phyloP scores from a whole-genome alignment of 2,113 vertebrate genomes.

The Pelecanus crispus region DNA sequence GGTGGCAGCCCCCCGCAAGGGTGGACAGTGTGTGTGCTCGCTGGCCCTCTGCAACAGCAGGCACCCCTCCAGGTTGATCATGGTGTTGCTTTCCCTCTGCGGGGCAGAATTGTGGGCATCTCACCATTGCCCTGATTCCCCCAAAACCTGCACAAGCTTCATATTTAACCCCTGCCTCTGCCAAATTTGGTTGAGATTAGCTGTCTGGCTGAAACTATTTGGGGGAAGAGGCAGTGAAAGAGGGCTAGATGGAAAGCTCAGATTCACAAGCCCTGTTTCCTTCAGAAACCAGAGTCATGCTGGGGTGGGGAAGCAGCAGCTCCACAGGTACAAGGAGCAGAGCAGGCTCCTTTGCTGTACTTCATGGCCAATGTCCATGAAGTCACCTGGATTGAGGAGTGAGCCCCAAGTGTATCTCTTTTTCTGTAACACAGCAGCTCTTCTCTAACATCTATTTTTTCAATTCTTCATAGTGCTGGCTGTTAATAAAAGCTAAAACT shows the following conservation, averaged over 20 bases:
- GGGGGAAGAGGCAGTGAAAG: background rate
- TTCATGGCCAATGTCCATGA: background rate
- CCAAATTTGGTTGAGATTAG: background rate
- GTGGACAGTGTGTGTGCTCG: background rate
- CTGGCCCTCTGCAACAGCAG: background rate
- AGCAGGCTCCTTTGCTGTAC: background rate
- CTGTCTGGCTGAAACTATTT: background rate
- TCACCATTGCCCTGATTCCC: background rate
- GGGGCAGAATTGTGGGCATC: background rate
- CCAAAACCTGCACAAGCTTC: background rate
- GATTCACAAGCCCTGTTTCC: background rate
- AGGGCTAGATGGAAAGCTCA: background rate
- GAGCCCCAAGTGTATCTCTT: rapidly evolving
- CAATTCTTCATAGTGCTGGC: background rate
- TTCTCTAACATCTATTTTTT: background rate
- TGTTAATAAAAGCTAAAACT: background rate
- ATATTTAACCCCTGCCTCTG: background rate
- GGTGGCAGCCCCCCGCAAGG: background rate
- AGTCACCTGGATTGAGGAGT: background rate
- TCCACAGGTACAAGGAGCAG: background rate
- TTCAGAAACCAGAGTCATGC: rapidly evolving
- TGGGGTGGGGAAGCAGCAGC: background rate
- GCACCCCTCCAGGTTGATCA: background rate
- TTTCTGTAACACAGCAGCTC: background rate
- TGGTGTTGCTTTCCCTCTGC: rapidly evolving